Conservation (phyloP, 64 coral and sea anemone species). For the Montipora efflorescens region DNA sequence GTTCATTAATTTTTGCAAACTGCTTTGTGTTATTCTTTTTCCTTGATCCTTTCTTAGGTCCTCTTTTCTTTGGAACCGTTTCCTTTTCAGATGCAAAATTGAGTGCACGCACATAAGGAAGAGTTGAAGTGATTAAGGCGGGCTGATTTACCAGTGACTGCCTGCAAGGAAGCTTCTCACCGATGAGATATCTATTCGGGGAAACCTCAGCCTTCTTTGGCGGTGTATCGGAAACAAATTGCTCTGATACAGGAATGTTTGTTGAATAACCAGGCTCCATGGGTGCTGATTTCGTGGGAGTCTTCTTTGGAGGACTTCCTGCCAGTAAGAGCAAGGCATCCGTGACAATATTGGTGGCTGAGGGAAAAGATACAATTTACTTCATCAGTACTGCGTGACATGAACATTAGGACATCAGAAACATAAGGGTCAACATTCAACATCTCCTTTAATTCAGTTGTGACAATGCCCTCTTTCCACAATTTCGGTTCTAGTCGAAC, state of each 20-base stretch:
- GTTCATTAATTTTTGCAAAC: background rate
- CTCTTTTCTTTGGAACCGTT: background rate
- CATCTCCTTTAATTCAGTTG: too few relatives aligned
- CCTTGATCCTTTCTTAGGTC: background rate
- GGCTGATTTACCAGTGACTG: background rate
- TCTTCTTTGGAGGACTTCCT: constrained; percentile 45
- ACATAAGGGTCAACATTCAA: too few relatives aligned
- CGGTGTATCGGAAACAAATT: background rate
- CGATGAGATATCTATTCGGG: background rate
- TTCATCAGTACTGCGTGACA: too few relatives aligned
- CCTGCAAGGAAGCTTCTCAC: background rate
- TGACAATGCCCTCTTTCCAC: too few relatives aligned
- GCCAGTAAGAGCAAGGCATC: constrained; percentile 65
- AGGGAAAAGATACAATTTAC: background rate
- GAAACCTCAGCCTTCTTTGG: background rate
- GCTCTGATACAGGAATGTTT: background rate
- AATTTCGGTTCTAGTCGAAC: too few relatives aligned
- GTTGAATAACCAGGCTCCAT: background rate
- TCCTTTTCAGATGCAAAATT: background rate
- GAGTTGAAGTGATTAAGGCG: constrained; percentile 5
- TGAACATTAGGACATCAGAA: too few relatives aligned
- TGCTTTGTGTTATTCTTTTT: background rate
- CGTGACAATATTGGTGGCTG: constrained; percentile 54
- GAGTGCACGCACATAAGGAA: constrained; percentile 38
- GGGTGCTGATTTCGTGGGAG: background rate